Percentiles rank a stretch among this genome's conserved stretches.
These are phyloP conservation scores for Triplophysa dalaica DNA, from an alignment of 2,113 vertebrate species.

Conservation along the genomic window DNA sequence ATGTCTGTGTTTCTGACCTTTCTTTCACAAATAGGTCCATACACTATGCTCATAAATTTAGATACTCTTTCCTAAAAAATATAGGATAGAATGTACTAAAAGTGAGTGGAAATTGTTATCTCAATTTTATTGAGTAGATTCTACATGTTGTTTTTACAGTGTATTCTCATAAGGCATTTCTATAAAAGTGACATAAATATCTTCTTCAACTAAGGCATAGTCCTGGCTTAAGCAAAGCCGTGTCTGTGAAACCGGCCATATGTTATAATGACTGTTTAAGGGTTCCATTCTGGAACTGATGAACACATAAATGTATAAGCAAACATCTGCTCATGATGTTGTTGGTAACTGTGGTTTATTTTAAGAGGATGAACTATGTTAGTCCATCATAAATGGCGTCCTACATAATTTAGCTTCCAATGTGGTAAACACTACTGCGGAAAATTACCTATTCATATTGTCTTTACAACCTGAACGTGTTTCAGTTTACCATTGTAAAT, in stretches of 20 bases:
- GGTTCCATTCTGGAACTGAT: constrained; percentile 14
- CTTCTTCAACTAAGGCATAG: too few relatives aligned
- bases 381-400: background rate
- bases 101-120: too few relatives aligned
- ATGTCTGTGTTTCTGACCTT: too few relatives aligned
- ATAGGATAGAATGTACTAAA: too few relatives aligned
- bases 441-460: background rate
- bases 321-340: constrained; percentile 20
- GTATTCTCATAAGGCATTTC: too few relatives aligned
- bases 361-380: background rate
- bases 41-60: too few relatives aligned
- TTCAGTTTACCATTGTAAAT: too few relatives aligned
- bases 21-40: too few relatives aligned
- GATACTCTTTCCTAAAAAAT: too few relatives aligned
- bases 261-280: background rate
- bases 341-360: background rate
- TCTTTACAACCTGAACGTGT: background rate
- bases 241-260: background rate
- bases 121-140: too few relatives aligned
- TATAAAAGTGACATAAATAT: too few relatives aligned
- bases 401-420: background rate
- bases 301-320: constrained; percentile 16
- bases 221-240: too few relatives aligned
- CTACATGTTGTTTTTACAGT: background rate
- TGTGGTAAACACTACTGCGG: background rate